phyloP scores from a whole-genome alignment of 2,888 invertebrate species.

The Parnassius smintheus region DNA sequence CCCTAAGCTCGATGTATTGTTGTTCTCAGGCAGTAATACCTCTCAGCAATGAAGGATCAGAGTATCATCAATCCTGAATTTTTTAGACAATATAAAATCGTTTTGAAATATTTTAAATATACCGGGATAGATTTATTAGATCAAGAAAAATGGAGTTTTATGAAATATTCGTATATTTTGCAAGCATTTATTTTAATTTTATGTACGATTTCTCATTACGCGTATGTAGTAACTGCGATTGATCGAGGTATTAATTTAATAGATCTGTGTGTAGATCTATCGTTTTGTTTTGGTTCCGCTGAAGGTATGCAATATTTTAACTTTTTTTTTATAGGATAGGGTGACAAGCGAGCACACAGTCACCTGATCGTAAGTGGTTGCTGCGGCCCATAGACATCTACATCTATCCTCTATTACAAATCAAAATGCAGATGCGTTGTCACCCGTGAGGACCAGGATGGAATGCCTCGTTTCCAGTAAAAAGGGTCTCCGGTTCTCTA shows the following conservation, averaged over 20 bases:
- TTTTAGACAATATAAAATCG: background rate
- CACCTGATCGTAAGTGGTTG: too few relatives aligned
- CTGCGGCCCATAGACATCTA: too few relatives aligned
- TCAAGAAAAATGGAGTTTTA: background rate
- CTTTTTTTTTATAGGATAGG: too few relatives aligned
- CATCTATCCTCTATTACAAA: too few relatives aligned
- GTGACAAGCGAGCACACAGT: too few relatives aligned
- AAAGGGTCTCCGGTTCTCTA: too few relatives aligned
- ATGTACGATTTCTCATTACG: constrained; percentile 14
- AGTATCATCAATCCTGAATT: background rate
- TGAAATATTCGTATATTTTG: constrained; percentile 11
- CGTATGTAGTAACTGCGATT: constrained; percentile 6
- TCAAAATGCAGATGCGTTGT: too few relatives aligned
- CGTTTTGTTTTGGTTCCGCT: constrained; percentile 6
- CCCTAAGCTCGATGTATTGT: too few relatives aligned
- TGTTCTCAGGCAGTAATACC: too few relatives aligned
- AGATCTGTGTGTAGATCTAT: constrained; percentile 17
- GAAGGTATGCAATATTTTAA: constrained; percentile 8
- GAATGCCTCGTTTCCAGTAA: too few relatives aligned
- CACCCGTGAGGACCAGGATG: too few relatives aligned
- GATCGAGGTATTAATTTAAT: background rate
- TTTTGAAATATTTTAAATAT: constrained; percentile 8
- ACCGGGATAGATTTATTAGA: constrained; percentile 18
- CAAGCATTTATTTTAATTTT: constrained; percentile 2
- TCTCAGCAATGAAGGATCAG: background rate